These are phyloP conservation scores for Vanessa atalanta DNA, from an alignment of 1,140 invertebrate genomes.

Conservation along the genomic window DNA sequence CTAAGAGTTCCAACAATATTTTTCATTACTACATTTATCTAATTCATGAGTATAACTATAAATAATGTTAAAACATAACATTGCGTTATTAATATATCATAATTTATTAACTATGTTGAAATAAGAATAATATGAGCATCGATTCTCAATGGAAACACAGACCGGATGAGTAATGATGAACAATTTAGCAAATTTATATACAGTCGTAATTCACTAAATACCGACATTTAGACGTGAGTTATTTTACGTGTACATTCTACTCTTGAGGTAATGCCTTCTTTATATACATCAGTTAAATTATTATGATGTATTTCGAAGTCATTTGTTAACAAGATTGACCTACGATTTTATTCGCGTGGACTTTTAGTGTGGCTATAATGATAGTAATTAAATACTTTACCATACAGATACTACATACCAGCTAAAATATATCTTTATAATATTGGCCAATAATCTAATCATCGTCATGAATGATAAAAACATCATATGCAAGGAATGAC, in stretches of 20 bases:
- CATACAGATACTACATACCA: too few relatives aligned
- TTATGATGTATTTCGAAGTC: neutral
- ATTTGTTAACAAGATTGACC: neutral
- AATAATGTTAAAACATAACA: neutral
- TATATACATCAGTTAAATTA: slow-evolving; percentile 2
- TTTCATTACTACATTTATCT: neutral
- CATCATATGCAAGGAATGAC: too few relatives aligned
- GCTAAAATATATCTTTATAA: too few relatives aligned
- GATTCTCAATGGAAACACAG: slow-evolving; percentile 1
- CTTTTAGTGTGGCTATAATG: too few relatives aligned
- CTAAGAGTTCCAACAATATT: too few relatives aligned
- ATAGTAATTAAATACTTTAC: too few relatives aligned
- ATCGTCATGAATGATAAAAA: too few relatives aligned
- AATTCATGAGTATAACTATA: neutral
- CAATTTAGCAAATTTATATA: slow-evolving; percentile 29
- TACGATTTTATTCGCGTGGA: too few relatives aligned
- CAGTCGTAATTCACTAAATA: slow-evolving; percentile 22
- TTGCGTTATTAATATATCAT: neutral
- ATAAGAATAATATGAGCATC: slow-evolving; percentile 4
- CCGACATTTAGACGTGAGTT: slow-evolving; percentile 18
- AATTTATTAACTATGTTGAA: neutral
- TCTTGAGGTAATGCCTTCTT: slow-evolving; percentile 1
- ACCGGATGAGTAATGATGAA: slow-evolving; percentile 10
- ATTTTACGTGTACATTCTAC: slow-evolving; percentile 22
- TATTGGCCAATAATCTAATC: too few relatives aligned